phyloP scores from a whole-genome alignment of 2,888 invertebrate genomes.

The Calameuta pallipes region DNA sequence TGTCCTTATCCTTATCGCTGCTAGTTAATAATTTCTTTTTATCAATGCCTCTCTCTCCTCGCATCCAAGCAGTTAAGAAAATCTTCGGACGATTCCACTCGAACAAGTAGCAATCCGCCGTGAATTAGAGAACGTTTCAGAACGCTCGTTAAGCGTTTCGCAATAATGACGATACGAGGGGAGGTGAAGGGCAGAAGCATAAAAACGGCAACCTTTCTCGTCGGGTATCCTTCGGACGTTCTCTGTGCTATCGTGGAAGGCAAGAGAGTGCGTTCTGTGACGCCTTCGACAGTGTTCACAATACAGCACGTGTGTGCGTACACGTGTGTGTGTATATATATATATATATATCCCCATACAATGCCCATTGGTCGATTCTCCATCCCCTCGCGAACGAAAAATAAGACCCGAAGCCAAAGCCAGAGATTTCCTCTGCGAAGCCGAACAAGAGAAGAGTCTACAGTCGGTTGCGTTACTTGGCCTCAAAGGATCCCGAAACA shows the following conservation, averaged over 20 bases:
- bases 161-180: constrained; percentile 18
- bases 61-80: neutral
- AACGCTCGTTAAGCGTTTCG: constrained; percentile 22
- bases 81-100: neutral
- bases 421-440: neutral
- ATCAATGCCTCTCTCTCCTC: neutral
- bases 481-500: neutral
- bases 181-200: constrained; percentile 2
- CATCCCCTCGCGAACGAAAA: neutral
- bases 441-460: neutral
- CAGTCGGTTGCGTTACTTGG: neutral
- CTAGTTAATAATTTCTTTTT: neutral
- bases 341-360: neutral
- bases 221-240: constrained; percentile 10
- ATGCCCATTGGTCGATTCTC: neutral
- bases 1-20: neutral
- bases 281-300: neutral
- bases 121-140: constrained; percentile 42
- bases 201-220: constrained; percentile 27
- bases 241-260: neutral
- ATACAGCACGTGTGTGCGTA: neutral
- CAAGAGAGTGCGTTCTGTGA: neutral
- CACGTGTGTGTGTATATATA: too few species aligned
- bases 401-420: neutral
- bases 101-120: constrained; percentile 32